Conservation (phyloP, 2,888 invertebrate genomes). For the Platypus cylindrus region DNA sequence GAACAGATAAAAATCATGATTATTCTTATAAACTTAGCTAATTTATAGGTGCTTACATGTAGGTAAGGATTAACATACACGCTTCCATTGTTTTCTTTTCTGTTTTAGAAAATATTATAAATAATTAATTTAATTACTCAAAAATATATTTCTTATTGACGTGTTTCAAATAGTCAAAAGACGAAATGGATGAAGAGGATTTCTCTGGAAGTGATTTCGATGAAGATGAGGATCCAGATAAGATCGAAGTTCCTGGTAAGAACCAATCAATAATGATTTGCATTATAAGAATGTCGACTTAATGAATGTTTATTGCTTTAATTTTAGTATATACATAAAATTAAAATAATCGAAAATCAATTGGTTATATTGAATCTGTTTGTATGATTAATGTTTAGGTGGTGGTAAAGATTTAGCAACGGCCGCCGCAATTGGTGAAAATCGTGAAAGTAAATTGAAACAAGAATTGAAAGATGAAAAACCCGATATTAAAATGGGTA, state of each 20-base stretch:
- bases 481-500: slow-evolving; percentile 20
- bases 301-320: too few relatives aligned
- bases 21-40: too few relatives aligned
- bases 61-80: too few relatives aligned
- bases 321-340: too few relatives aligned
- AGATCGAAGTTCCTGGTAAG: slow-evolving; percentile 79
- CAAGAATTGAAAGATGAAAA: slow-evolving; percentile 32
- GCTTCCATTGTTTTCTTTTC: too few relatives aligned
- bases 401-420: slow-evolving; percentile 78
- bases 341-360: too few relatives aligned
- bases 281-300: too few relatives aligned
- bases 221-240: slow-evolving; percentile 83
- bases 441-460: slow-evolving; percentile 33
- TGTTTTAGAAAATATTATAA: too few relatives aligned
- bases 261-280: too few relatives aligned
- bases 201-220: slow-evolving; percentile 61
- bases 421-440: slow-evolving; percentile 50
- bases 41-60: too few relatives aligned
- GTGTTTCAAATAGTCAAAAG: slow-evolving; percentile 26
- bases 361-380: background rate
- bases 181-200: slow-evolving; percentile 35
- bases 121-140: too few relatives aligned
- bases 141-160: slow-evolving; percentile 9
- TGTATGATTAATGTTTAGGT: slow-evolving; percentile 37
- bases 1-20: too few relatives aligned